A percentile compares a stretch with the other conserved stretches of the same genome.
Conservation (phyloP, 2,888 invertebrate species). For the Pseudococcus viburni region DNA sequence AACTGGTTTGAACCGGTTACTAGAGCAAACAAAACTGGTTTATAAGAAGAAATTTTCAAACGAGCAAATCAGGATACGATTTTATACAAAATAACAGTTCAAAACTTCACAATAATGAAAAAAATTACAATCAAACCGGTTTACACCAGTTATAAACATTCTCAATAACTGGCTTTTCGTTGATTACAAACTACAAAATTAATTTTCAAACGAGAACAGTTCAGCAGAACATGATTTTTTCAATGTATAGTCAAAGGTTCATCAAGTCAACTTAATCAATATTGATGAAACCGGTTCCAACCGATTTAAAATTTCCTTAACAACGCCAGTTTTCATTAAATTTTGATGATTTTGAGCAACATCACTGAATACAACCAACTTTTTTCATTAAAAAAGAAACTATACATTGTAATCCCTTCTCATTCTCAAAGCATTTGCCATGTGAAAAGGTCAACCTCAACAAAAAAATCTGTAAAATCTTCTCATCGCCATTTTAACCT, state of each 20-base stretch:
- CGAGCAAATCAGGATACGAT: too few species aligned
- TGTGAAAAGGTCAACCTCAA: too few species aligned
- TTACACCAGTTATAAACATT: slow-evolving; percentile 2
- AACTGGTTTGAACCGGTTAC: too few species aligned
- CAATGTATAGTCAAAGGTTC: neutral
- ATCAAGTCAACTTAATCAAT: neutral
- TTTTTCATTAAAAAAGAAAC: too few species aligned
- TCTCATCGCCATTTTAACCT: neutral
- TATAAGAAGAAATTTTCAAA: too few species aligned
- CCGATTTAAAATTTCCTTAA: neutral
- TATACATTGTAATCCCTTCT: too few species aligned
- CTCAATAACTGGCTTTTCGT: neutral
- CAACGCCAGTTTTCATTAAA: too few species aligned
- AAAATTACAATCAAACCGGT: neutral
- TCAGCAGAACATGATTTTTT: neutral
- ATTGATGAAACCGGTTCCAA: neutral
- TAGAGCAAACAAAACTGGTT: too few species aligned
- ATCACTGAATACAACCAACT: too few species aligned
- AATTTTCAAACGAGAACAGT: neutral
- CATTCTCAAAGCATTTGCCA: too few species aligned
- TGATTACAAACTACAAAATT: neutral
- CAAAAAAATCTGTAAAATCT: neutral
- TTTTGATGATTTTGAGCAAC: too few species aligned
- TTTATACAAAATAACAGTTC: too few species aligned
- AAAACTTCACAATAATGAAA: neutral